These are phyloP conservation scores for Dasysyrphus albostriatus DNA, from an alignment of 2,888 invertebrate genomes.

Conservation along the genomic window DNA sequence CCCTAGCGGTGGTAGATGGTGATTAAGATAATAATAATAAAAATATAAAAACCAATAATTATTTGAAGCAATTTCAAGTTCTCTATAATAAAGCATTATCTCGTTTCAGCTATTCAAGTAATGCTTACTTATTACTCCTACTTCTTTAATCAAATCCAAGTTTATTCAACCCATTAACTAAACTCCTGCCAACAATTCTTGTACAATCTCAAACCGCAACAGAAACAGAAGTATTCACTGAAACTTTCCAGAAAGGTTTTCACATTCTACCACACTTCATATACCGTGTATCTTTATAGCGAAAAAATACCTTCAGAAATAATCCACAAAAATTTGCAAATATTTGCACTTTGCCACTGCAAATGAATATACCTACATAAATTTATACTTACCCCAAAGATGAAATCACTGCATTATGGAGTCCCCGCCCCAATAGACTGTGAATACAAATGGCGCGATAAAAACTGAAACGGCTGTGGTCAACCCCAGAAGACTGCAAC, in stretches of 20 bases:
- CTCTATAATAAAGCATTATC: too few species aligned
- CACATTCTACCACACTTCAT: slow-evolving; percentile 33
- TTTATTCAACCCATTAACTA: not conserved
- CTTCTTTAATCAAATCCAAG: not conserved
- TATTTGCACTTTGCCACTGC: slow-evolving; percentile 68
- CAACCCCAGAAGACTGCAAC: slow-evolving; percentile 72
- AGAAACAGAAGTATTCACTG: slow-evolving; percentile 22
- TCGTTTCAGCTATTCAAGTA: not conserved
- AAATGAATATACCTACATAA: slow-evolving; percentile 40
- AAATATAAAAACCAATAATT: too few species aligned
- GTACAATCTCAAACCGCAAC: slow-evolving; percentile 1
- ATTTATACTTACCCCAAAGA: slow-evolving; percentile 3
- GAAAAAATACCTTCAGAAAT: slow-evolving; percentile 28
- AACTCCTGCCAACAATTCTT: not conserved
- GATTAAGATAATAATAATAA: too few species aligned
- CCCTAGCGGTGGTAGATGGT: too few species aligned
- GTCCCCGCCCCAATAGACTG: slow-evolving; percentile 5
- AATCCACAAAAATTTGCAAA: slow-evolving; percentile 72
- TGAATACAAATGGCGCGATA: slow-evolving; percentile 64
- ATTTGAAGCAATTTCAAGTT: too few species aligned
- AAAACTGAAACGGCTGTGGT: slow-evolving; percentile 74
- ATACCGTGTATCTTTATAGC: not conserved
- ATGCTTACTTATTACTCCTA: not conserved
- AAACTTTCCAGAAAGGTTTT: not conserved
- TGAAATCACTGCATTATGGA: slow-evolving; percentile 71